phyloP scores from a whole-genome alignment of 2,113 vertebrate genomes.

The Laticauda colubrina region DNA sequence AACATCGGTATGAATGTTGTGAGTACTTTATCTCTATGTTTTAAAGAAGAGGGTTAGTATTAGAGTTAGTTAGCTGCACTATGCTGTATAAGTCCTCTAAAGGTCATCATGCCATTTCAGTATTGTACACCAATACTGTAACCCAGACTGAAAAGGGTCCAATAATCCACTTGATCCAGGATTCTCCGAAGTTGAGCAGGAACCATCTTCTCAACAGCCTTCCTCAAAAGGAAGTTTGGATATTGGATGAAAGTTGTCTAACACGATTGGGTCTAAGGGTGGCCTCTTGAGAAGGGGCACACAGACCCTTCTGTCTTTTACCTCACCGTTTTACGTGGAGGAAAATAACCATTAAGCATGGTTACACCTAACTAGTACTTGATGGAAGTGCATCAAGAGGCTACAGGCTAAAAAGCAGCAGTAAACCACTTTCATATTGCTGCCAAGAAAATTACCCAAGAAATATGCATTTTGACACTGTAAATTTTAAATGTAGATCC shows the following conservation, averaged over 20 bases:
- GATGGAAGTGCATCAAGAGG: background rate
- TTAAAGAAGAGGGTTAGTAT: background rate
- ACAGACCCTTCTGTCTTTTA: background rate
- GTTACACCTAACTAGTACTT: background rate
- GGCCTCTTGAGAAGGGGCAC: background rate
- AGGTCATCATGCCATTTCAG: background rate
- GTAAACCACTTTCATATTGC: background rate
- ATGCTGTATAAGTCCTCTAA: background rate
- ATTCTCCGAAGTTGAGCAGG: background rate
- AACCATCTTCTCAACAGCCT: background rate
- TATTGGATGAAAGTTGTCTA: background rate
- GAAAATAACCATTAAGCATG: background rate
- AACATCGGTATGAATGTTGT: background rate
- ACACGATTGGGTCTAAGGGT: background rate
- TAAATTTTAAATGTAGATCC: background rate
- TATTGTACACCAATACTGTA: background rate
- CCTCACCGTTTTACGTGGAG: background rate
- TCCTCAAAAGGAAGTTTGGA: background rate
- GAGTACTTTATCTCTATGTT: background rate
- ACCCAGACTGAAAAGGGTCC: background rate
- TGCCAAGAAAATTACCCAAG: background rate
- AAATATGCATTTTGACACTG: background rate
- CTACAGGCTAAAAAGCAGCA: background rate
- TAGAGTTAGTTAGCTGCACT: background rate
- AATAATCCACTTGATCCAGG: background rate